These are phyloP conservation scores for Leptoteleia sp. DNA, from an alignment of 1,140 invertebrate species.

Conservation along the genomic window DNA sequence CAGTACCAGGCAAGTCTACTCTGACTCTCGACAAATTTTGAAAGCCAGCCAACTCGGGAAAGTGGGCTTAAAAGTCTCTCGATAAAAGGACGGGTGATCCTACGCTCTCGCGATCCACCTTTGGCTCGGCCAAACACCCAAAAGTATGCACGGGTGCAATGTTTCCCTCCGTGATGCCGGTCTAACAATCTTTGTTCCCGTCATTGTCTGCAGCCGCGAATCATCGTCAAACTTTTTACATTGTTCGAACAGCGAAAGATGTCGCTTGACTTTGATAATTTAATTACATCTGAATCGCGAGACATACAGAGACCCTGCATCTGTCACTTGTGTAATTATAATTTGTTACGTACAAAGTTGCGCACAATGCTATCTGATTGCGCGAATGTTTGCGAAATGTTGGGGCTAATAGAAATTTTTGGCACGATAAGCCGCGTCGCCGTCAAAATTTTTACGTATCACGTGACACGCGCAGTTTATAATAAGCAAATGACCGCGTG, in stretches of 20 bases:
- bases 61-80: conserved; percentile 81
- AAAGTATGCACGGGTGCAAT: conserved; percentile 46
- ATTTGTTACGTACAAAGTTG: conserved; percentile 48
- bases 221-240: conserved; percentile 55
- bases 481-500: conserved; percentile 19
- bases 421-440: conserved; percentile 26
- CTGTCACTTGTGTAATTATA: conserved; percentile 59
- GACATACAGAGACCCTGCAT: conserved; percentile 47
- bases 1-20: conserved; percentile 68
- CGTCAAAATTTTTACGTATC: conserved; percentile 21
- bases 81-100: conserved; percentile 75
- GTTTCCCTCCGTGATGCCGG: conserved; percentile 18
- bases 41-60: conserved; percentile 81
- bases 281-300: conserved; percentile 55
- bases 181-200: conserved; percentile 42
- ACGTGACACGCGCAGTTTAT: conserved; percentile 11
- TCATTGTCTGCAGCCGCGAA: conserved; percentile 29
- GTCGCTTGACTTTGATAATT: conserved; percentile 63
- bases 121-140: conserved; percentile 59
- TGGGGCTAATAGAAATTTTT: conserved; percentile 42
- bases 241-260: conserved; percentile 59
- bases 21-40: conserved; percentile 78
- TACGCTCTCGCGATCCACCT: conserved; percentile 62
- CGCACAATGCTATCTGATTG: conserved; percentile 48
- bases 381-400: conserved; percentile 30